A percentile compares a stretch with the other conserved stretches of the same genome.
phyloP scores from a whole-genome alignment of 2,888 invertebrate genomes.

The Acleris emargana region DNA sequence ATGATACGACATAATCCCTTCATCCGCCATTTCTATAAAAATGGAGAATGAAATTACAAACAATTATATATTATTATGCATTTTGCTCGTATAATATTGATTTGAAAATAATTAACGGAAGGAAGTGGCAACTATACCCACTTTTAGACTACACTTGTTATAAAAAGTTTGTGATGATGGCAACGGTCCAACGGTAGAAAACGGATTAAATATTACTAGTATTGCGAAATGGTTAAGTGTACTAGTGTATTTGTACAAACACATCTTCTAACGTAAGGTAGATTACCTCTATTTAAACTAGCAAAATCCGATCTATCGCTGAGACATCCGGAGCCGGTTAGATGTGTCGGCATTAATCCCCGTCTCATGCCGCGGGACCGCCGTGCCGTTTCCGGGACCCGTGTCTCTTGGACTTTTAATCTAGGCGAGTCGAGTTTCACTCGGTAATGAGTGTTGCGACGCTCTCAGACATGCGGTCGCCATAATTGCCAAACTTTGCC shows the following conservation, averaged over 20 bases:
- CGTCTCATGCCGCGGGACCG: constrained; percentile 48
- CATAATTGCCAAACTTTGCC: constrained; percentile 83
- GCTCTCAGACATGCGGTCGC: constrained; percentile 82
- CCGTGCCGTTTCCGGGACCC: constrained; percentile 54
- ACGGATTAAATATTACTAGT: too few relatives aligned
- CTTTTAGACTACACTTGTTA: too few relatives aligned
- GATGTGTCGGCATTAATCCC: constrained; percentile 55
- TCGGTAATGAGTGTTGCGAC: constrained; percentile 80
- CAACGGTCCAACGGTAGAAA: too few relatives aligned
- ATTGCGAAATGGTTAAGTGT: too few relatives aligned
- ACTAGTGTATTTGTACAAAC: background rate
- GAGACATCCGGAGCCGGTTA: constrained; percentile 21
- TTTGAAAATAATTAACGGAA: too few relatives aligned
- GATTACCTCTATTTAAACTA: constrained; percentile 5
- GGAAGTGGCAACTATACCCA: too few relatives aligned
- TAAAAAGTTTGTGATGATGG: too few relatives aligned
- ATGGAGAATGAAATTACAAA: too few relatives aligned
- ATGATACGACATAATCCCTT: too few relatives aligned
- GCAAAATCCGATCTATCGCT: constrained; percentile 7
- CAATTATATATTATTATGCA: too few relatives aligned
- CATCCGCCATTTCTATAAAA: too few relatives aligned
- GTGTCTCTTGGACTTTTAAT: constrained; percentile 75
- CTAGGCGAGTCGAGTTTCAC: constrained; percentile 76
- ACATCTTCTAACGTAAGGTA: background rate
- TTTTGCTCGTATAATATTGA: too few relatives aligned